A percentile compares a stretch with the other conserved stretches of the same genome.
These are phyloP conservation scores for Orientallactaga bullata DNA, from an alignment of 2,113 vertebrate species.

Conservation along the genomic window DNA sequence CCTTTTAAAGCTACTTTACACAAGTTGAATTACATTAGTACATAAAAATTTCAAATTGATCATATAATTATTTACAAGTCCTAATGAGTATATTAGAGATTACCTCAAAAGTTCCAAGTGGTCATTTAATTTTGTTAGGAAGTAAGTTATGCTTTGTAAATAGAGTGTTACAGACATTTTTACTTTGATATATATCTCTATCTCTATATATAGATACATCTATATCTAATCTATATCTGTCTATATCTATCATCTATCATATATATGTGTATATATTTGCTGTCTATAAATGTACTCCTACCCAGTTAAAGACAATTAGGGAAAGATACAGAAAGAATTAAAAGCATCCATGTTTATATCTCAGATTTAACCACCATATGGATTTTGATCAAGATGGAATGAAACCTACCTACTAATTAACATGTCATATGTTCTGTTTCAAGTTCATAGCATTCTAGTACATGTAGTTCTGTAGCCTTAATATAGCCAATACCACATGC, in stretches of 20 bases:
- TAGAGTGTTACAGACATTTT: neutral
- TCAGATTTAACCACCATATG: neutral
- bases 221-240: too few species aligned
- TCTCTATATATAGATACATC: too few species aligned
- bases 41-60: neutral
- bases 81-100: neutral
- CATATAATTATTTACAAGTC: neutral
- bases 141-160: neutral
- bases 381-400: neutral
- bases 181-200: too few species aligned
- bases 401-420: neutral
- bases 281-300: too few species aligned
- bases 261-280: too few species aligned
- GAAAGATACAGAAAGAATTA: neutral
- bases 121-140: neutral
- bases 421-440: neutral
- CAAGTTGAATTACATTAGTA: neutral
- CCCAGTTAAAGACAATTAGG: neutral
- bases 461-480: neutral
- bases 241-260: too few species aligned
- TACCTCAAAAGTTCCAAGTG: neutral
- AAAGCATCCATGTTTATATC: neutral
- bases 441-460: neutral
- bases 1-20: neutral
- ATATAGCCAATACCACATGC: too few species aligned